A percentile compares a stretch with the other conserved stretches of the same genome.
Evolutionary conservation across 2,113 vertebrate species (phyloP).

Genomic region (Pedionomus torquatus): DNA sequence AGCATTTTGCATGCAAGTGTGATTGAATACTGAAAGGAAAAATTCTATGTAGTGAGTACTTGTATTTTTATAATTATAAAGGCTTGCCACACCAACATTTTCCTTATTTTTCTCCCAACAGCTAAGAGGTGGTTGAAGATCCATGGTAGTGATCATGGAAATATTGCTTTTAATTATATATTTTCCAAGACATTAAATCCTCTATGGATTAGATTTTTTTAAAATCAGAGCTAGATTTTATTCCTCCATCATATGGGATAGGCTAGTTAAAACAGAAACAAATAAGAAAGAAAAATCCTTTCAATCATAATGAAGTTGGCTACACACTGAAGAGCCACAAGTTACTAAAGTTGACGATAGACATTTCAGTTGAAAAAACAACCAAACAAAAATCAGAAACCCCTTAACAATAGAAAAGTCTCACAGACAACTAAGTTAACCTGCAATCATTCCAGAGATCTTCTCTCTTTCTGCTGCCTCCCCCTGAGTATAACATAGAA

Average conservation of each 20-base stretch:
- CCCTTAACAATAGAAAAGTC: neutral
- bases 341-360: neutral
- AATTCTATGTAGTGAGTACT: neutral
- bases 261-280: neutral
- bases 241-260: neutral
- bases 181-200: neutral
- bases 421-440: neutral
- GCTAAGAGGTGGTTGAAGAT: neutral
- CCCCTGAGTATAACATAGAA: neutral
- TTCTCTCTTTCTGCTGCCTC: neutral
- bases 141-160: neutral
- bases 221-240: neutral
- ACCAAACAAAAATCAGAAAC: neutral
- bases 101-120: neutral
- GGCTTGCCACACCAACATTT: neutral
- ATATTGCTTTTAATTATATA: neutral
- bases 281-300: neutral
- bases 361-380: neutral
- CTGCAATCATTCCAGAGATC: neutral
- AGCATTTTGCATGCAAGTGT: neutral
- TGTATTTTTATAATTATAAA: constrained; percentile 2
- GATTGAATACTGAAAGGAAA: neutral
- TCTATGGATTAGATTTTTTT: neutral
- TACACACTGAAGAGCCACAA: neutral
- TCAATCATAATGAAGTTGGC: neutral